Percentiles rank a stretch among this genome's conserved stretches.
Evolutionary conservation across 2,888 invertebrate species (phyloP).

Genomic region (Caenorhabditis sp.): DNA sequence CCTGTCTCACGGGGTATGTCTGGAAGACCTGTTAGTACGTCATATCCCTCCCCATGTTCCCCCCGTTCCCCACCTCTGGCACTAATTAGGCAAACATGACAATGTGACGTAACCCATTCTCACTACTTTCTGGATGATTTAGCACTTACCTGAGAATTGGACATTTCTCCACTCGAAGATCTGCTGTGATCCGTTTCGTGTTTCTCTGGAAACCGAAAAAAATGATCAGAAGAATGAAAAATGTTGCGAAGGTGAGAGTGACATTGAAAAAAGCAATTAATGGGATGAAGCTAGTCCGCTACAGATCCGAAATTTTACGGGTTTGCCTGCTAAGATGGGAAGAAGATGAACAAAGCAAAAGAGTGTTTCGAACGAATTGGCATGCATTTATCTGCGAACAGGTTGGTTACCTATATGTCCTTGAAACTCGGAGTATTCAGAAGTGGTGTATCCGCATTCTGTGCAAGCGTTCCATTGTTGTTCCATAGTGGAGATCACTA

Average conservation of each 20-base stretch:
- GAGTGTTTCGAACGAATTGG: slow-evolving; percentile 61
- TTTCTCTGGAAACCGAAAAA: slow-evolving; percentile 64
- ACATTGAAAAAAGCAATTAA: slow-evolving; percentile 40
- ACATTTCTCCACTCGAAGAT: slow-evolving; percentile 65
- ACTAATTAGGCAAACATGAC: slow-evolving; percentile 54
- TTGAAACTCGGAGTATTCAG: slow-evolving; percentile 75
- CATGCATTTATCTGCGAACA: slow-evolving; percentile 57
- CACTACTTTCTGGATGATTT: slow-evolving; percentile 3
- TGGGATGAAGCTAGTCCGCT: slow-evolving; percentile 48
- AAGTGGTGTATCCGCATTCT: slow-evolving; percentile 81
- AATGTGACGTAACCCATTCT: slow-evolving; percentile 48
- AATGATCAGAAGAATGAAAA: neutral
- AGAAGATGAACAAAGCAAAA: slow-evolving; percentile 59
- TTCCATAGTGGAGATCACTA: slow-evolving; percentile 70
- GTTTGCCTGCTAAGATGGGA: slow-evolving; percentile 47
- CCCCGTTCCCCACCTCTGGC: slow-evolving; percentile 45
- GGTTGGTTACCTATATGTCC: slow-evolving; percentile 78
- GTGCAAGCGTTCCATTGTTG: slow-evolving; percentile 78
- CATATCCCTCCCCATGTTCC: slow-evolving; percentile 32
- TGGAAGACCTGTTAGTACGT: slow-evolving; percentile 61
- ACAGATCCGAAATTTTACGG: slow-evolving; percentile 60
- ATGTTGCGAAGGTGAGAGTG: slow-evolving; percentile 20
- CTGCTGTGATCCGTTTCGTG: slow-evolving; percentile 70
- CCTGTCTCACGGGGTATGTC: slow-evolving; percentile 40
- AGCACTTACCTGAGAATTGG: slow-evolving; percentile 64